A percentile compares a stretch with the other conserved stretches of the same genome.
Conservation (phyloP, 2,113 vertebrate species). For the Tympanuchus pallidicinctus region DNA sequence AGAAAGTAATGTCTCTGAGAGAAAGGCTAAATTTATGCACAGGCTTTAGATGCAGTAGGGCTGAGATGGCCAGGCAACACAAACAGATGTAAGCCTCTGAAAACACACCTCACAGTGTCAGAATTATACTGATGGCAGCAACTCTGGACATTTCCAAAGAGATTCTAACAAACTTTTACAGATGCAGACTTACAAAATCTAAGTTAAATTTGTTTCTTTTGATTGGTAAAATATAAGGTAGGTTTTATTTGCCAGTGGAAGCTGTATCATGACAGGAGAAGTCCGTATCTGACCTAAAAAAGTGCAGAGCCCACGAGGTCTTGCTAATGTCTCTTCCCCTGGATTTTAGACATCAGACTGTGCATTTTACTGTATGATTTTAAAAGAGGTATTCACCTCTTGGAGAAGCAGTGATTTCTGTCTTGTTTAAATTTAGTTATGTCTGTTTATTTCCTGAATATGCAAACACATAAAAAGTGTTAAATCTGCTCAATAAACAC, state of each 20-base stretch:
- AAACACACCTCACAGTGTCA: background rate
- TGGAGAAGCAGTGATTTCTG: background rate
- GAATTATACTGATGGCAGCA: background rate
- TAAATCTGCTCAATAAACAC: background rate
- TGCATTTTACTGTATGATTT: background rate
- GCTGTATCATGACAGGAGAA: background rate
- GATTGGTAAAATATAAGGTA: background rate
- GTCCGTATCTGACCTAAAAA: background rate
- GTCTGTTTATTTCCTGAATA: background rate
- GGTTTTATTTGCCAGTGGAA: background rate
- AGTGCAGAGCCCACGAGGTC: background rate
- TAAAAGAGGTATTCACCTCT: background rate
- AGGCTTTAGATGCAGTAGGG: background rate
- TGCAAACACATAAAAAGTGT: background rate
- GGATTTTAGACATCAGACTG: background rate
- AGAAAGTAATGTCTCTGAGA: background rate
- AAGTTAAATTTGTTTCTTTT: background rate
- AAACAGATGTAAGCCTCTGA: background rate
- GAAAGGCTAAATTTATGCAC: background rate
- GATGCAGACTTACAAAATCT: background rate
- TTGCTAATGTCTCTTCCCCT: background rate
- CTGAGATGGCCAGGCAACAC: background rate
- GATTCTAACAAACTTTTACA: background rate
- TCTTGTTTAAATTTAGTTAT: background rate
- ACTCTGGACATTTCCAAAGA: background rate